These are phyloP conservation scores for Muricea muricata DNA, from an alignment of 92 coral and sea anemone species.

Conservation along the genomic window DNA sequence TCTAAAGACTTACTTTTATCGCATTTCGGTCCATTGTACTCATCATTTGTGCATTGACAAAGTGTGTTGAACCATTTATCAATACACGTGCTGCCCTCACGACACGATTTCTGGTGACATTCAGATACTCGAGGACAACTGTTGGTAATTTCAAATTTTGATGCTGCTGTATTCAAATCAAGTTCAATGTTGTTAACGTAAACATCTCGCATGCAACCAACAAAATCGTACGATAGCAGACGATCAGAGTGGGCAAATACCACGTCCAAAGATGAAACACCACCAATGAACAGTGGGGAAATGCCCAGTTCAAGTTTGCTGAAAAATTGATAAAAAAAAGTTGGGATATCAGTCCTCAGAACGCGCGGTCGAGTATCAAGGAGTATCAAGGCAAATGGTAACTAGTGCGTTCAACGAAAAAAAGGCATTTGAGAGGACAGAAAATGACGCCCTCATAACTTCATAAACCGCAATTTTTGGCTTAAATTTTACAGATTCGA, in stretches of 20 bases:
- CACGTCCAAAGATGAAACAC: slow-evolving; percentile 76
- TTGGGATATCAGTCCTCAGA: too few relatives aligned
- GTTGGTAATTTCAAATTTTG: slow-evolving; percentile 62
- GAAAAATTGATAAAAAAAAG: background rate
- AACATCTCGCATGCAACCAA: slow-evolving; percentile 93
- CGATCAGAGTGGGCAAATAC: slow-evolving; percentile 71
- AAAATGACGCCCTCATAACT: too few relatives aligned
- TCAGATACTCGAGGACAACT: slow-evolving; percentile 84
- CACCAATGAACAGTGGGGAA: slow-evolving; percentile 86
- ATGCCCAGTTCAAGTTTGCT: slow-evolving; percentile 80
- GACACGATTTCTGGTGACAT: slow-evolving; percentile 70
- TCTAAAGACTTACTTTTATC: slow-evolving; percentile 11
- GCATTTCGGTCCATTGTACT: slow-evolving; percentile 71
- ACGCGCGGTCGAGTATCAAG: too few relatives aligned
- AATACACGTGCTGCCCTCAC: slow-evolving; percentile 77
- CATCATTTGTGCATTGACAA: slow-evolving; percentile 74
- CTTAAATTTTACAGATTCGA: too few relatives aligned
- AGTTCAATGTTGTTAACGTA: slow-evolving; percentile 73
- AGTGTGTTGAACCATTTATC: slow-evolving; percentile 90
- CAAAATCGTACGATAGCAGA: slow-evolving; percentile 77
- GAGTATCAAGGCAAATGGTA: too few relatives aligned
- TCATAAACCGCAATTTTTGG: too few relatives aligned
- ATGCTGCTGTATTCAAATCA: slow-evolving; percentile 54
- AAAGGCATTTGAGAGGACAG: too few relatives aligned
- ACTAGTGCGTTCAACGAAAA: too few relatives aligned